Evolutionary conservation across 1,140 invertebrate genomes (phyloP).

Genomic region (Coenobita brevimanus): DNA sequence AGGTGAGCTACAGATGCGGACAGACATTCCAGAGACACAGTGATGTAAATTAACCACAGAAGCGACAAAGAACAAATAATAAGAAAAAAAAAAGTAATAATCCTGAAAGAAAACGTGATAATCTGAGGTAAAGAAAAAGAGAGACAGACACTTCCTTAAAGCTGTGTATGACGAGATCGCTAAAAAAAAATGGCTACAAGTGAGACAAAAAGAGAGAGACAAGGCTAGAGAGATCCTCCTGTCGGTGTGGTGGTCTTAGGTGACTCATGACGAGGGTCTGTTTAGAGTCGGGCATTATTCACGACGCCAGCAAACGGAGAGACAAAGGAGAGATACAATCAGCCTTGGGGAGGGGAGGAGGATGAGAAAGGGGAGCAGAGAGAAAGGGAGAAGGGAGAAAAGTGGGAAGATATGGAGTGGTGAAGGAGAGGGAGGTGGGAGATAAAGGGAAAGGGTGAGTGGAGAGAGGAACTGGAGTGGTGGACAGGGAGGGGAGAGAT

Average conservation of each 20-base stretch:
- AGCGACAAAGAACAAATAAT: no score
- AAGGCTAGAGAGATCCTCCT: no score
- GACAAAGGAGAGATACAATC: neutral
- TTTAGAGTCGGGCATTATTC: no score
- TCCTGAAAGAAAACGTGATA: neutral
- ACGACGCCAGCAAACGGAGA: no score
- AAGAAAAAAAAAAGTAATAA: no score
- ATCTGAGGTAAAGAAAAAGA: conserved; percentile 3
- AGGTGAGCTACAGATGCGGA: no score
- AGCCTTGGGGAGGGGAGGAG: neutral
- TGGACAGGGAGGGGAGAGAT: neutral
- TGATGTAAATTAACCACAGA: no score
- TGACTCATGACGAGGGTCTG: no score
- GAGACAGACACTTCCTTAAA: neutral
- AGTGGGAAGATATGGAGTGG: neutral
- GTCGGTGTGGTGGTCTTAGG: no score
- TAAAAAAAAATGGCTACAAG: neutral
- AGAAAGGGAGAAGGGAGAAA: neutral
- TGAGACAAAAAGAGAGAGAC: neutral
- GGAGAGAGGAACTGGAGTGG: neutral
- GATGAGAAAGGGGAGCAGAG: neutral
- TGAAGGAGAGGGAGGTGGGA: neutral
- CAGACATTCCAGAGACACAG: no score
- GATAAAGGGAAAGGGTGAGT: neutral
- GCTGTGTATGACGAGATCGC: neutral